These are phyloP conservation scores for Machimus atricapillus DNA, from an alignment of 2,888 invertebrate genomes.

Conservation along the genomic window DNA sequence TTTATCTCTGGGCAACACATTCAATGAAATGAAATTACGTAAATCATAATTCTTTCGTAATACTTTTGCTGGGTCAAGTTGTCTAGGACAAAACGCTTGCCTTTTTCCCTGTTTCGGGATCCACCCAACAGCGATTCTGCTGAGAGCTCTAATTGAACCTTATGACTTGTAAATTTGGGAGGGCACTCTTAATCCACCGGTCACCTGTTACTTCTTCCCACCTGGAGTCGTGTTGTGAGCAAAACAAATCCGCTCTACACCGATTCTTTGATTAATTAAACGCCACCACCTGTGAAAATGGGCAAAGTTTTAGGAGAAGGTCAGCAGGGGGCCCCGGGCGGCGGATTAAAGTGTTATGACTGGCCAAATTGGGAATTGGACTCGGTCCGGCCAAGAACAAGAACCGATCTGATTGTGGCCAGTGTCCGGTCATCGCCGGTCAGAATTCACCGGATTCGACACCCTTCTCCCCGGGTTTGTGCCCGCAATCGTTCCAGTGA, in stretches of 20 bases:
- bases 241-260: constrained; percentile 15
- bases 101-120: neutral
- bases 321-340: constrained; percentile 11
- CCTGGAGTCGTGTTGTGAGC: constrained; percentile 2
- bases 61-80: neutral
- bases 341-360: constrained; percentile 27
- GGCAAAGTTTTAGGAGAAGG: constrained; percentile 20
- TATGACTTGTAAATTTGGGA: constrained; percentile 26
- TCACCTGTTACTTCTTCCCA: constrained; percentile 28
- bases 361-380: constrained; percentile 31
- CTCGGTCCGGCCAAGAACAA: constrained; percentile 5
- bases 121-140: neutral
- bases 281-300: constrained; percentile 36
- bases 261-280: constrained; percentile 37
- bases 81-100: neutral
- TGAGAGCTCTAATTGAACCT: constrained; percentile 14
- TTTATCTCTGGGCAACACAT: too few species aligned
- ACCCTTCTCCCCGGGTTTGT: neutral
- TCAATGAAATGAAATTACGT: neutral
- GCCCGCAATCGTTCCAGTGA: neutral
- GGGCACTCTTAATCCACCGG: neutral
- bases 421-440: neutral
- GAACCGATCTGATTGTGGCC: neutral
- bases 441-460: neutral
- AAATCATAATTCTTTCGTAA: neutral